Percentiles rank a stretch among this genome's conserved stretches.
These are phyloP conservation scores for Chlorodrepanis virens DNA, from an alignment of 2,113 vertebrate species.

Conservation along the genomic window DNA sequence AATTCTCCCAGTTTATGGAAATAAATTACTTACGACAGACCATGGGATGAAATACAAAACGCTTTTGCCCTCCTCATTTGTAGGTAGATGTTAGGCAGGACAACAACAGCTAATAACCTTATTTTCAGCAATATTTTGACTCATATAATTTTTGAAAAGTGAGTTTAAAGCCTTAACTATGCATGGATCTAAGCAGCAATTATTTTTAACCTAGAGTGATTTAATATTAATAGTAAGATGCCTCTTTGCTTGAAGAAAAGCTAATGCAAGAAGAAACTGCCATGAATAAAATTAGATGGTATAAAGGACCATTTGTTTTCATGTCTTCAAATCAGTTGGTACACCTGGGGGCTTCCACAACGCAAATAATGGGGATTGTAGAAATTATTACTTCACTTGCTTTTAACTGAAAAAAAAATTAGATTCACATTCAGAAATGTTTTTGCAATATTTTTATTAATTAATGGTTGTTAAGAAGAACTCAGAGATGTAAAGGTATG, in stretches of 20 bases:
- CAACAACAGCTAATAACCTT: background rate
- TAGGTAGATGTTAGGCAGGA: background rate
- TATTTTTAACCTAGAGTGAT: background rate
- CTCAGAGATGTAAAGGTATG: background rate
- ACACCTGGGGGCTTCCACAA: background rate
- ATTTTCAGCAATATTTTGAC: background rate
- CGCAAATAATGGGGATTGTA: background rate
- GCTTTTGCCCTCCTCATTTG: background rate
- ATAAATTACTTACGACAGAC: background rate
- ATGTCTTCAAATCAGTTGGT: background rate
- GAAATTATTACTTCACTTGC: background rate
- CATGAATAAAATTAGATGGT: background rate
- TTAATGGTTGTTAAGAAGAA: background rate
- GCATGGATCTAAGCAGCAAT: background rate
- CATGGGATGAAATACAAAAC: background rate
- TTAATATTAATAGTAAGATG: background rate
- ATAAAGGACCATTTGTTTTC: background rate
- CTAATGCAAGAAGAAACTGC: background rate
- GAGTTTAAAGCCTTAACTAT: background rate
- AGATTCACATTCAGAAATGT: background rate
- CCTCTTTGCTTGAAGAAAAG: background rate
- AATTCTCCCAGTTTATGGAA: background rate
- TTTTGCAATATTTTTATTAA: slow-evolving; percentile 17
- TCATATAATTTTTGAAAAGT: background rate
- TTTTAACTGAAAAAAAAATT: background rate